phyloP scores from a whole-genome alignment of 2,797 vertebrate species.

The Ceryle rudis region DNA sequence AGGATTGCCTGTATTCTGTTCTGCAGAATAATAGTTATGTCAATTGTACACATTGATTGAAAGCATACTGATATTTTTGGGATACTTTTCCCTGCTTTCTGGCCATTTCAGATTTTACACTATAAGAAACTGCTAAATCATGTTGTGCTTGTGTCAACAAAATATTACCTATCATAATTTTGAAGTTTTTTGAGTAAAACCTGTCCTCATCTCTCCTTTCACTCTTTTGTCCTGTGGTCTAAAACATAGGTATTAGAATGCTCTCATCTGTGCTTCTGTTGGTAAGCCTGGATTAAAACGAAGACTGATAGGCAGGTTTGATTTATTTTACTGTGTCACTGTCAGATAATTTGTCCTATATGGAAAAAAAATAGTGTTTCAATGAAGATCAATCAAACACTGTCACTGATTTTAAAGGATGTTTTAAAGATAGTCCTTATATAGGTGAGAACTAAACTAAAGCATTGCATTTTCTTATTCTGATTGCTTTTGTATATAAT shows the following conservation, averaged over 20 bases:
- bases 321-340: background rate
- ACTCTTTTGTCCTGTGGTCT: background rate
- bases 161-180: background rate
- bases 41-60: background rate
- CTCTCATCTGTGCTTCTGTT: background rate
- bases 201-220: background rate
- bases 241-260: background rate
- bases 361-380: background rate
- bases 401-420: background rate
- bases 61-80: background rate
- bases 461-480: background rate
- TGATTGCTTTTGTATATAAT: background rate
- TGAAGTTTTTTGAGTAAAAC: background rate
- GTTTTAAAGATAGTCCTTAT: background rate
- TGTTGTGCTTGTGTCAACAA: background rate
- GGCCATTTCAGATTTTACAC: background rate
- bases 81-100: background rate
- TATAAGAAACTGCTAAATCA: background rate
- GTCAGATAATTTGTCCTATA: background rate
- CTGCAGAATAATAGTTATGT: background rate
- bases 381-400: background rate
- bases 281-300: background rate
- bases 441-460: background rate
- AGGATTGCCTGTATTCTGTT: background rate
- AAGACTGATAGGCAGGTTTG: background rate